phyloP scores from a whole-genome alignment of 2,888 invertebrate species.

The Callyntrura guangdongensis region DNA sequence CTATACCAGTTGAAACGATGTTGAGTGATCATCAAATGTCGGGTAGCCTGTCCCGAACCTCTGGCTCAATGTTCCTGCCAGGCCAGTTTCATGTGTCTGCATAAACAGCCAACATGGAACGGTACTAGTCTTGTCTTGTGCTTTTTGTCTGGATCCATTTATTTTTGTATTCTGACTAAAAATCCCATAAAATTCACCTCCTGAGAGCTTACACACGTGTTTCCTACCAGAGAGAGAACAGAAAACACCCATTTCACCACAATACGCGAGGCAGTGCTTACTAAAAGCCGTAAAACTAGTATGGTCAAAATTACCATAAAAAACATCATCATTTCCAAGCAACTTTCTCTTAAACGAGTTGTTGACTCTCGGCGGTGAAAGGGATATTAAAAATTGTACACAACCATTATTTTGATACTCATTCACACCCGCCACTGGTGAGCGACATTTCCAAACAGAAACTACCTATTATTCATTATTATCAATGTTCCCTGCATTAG shows the following conservation, averaged over 20 bases:
- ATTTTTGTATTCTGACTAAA: neutral
- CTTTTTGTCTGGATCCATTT: neutral
- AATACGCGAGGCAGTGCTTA: slow-evolving; percentile 29
- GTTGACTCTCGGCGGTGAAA: neutral
- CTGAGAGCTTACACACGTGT: slow-evolving; percentile 42
- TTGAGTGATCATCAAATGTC: too few relatives aligned
- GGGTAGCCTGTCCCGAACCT: neutral
- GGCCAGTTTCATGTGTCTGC: neutral
- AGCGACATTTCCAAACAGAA: neutral
- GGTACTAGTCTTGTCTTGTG: neutral
- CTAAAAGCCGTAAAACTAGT: slow-evolving; percentile 41
- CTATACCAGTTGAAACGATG: neutral
- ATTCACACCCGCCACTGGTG: slow-evolving; percentile 1
- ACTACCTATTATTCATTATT: neutral
- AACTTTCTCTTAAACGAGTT: slow-evolving; percentile 42
- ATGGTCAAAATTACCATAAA: slow-evolving; percentile 21
- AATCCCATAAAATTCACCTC: slow-evolving; percentile 14
- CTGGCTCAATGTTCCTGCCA: neutral
- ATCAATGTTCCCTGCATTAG: neutral
- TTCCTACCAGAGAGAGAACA: neutral
- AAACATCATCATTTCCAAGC: slow-evolving; percentile 15
- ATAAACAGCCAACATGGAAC: slow-evolving; percentile 16
- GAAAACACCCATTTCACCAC: slow-evolving; percentile 28
- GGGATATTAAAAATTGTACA: slow-evolving; percentile 13
- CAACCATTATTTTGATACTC: slow-evolving; percentile 19